phyloP scores from a whole-genome alignment of 2,888 invertebrate genomes.

The Selenia dentaria region DNA sequence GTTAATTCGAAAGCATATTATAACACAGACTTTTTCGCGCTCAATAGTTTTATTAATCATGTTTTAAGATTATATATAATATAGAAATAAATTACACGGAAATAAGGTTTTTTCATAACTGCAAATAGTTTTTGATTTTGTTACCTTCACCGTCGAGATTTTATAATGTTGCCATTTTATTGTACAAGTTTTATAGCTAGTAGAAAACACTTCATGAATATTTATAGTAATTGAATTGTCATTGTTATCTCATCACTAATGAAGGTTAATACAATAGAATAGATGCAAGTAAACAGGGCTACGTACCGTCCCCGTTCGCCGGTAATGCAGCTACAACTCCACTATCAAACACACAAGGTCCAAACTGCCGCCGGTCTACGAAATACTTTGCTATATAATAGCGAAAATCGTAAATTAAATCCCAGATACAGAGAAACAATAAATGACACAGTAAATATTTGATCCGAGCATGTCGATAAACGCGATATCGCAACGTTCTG shows the following conservation, averaged over 20 bases:
- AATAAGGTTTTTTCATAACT: too few species aligned
- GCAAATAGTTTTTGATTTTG: too few species aligned
- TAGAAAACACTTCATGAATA: not conserved
- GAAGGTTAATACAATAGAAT: not conserved
- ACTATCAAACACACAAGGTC: slow-evolving; percentile 38
- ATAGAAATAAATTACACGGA: too few species aligned
- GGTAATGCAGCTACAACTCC: slow-evolving; percentile 20
- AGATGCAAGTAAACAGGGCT: not conserved
- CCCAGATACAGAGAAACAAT: slow-evolving; percentile 40
- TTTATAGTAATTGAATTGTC: not conserved
- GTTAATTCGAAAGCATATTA: too few species aligned
- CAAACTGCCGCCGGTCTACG: slow-evolving; percentile 31
- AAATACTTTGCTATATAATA: slow-evolving; percentile 38
- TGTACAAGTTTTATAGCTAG: too few species aligned
- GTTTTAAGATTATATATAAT: too few species aligned
- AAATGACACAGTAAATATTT: slow-evolving; percentile 49
- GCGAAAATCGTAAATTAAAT: slow-evolving; percentile 44
- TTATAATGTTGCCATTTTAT: too few species aligned
- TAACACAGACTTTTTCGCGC: too few species aligned
- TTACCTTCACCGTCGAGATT: too few species aligned
- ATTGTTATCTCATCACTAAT: not conserved
- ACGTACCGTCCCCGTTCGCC: slow-evolving; percentile 24
- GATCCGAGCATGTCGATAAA: slow-evolving; percentile 48
- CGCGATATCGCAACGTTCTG: slow-evolving; percentile 46
- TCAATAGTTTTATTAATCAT: too few species aligned